Conservation (phyloP, 2,888 invertebrate species). For the Scaptodrosophila latifasciaeformis region DNA sequence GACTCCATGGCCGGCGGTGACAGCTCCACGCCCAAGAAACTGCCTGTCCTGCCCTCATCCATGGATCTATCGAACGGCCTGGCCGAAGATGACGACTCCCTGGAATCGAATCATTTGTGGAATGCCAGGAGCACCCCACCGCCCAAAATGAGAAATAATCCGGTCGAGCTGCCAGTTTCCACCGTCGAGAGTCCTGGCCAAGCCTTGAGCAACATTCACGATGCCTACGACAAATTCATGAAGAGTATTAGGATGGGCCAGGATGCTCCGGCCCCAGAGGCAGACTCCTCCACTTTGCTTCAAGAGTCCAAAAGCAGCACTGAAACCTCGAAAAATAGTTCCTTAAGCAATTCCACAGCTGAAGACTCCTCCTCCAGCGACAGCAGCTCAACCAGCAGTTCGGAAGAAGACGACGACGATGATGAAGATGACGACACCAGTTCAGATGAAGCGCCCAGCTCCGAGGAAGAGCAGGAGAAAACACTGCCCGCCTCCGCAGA, state of each 20-base stretch:
- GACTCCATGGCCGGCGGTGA: slow-evolving; percentile 64
- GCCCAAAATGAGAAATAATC: slow-evolving; percentile 27
- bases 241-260: slow-evolving; percentile 68
- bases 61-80: no score
- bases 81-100: background rate
- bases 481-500: background rate
- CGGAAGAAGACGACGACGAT: slow-evolving; percentile 15
- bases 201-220: slow-evolving; percentile 66
- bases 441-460: background rate
- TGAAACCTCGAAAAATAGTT: slow-evolving; percentile 32
- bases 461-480: slow-evolving; percentile 1
- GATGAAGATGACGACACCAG: slow-evolving; percentile 21
- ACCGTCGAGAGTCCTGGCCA: slow-evolving; percentile 4
- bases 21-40: slow-evolving; percentile 54
- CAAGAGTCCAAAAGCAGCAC: background rate
- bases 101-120: slow-evolving; percentile 57
- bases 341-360: slow-evolving; percentile 48
- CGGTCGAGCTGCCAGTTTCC: slow-evolving; percentile 1
- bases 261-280: slow-evolving; percentile 1
- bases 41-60: background rate
- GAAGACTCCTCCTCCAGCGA: slow-evolving; percentile 51
- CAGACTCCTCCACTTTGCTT: background rate
- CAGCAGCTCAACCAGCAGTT: slow-evolving; percentile 17
- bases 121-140: slow-evolving; percentile 56
- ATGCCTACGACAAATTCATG: slow-evolving; percentile 72